Base-by-base conservation (phyloP, 2,888 invertebrate genomes). In the Neoaliturus tenellus region DNA sequence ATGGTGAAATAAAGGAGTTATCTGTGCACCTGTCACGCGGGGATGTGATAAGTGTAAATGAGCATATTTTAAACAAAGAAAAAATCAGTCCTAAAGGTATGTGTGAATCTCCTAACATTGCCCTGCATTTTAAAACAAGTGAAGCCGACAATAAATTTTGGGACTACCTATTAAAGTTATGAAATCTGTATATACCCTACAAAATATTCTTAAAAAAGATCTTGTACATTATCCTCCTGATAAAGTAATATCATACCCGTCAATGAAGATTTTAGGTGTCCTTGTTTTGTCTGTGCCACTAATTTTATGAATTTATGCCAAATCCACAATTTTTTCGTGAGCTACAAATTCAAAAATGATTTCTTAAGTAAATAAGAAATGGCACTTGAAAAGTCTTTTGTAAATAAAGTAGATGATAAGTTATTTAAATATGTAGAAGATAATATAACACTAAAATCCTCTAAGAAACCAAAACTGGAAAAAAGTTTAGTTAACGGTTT, bases 341-440 rank as follows among this genome's bases (percentile, higher is more conserved):
- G 31, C 8, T 17, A 35, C 6, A 69, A 20, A 28, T 10, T 6
- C 14, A 33, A 35, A 35, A 69, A 20, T 31, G 6, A 25, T 4
- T 6, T 8, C 12, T 12, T 28, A n/a, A 25, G 31, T 33, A 69
- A 10, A 69, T 35, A 69, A 33, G 17, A 31, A 31, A 17, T 4
- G n/a, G n/a, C 4, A 51, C n/a, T 3, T 35, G 17, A 10, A 69
- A 69, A 35, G 35, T 69, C n/a, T n/a, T 69, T 69, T 2, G 33
- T 17, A 33, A 33, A 17, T 35, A 69, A 69, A 33, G 35, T 12
- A 69, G 35, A 69, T 69, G 69, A 69, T 33, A 35, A 35, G 5
- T 14, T 69, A 12, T 69, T 69, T 6, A 69, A 69, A 69, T 69
- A 6, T 5, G 35, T 69, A n/a, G 69, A 35, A 69, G 69, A 69